Percentiles rank a stretch among this genome's conserved stretches.
Conservation (phyloP, 2,888 invertebrate genomes). For the Imbricaverruca yamaguchii region DNA sequence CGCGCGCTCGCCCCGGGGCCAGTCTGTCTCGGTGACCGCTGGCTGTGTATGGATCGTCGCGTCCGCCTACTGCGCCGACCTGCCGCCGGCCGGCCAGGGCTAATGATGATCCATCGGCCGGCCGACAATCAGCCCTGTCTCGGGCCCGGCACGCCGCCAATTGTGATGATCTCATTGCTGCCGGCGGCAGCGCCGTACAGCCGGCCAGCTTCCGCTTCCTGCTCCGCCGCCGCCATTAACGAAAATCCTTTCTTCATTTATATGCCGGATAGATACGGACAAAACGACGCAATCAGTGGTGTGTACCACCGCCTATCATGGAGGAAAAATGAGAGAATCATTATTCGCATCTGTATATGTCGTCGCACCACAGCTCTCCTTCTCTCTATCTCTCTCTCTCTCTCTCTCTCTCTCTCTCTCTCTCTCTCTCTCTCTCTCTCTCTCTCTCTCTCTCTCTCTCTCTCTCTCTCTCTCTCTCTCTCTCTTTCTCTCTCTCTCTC, state of each 20-base stretch:
- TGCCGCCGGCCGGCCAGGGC: background rate
- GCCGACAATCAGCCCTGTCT: background rate
- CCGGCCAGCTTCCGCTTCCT: constrained; percentile 9
- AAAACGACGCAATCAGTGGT: constrained; percentile 19
- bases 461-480: background rate
- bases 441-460: background rate
- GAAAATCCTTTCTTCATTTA: constrained; percentile 16
- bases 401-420: background rate
- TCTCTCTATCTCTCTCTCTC: background rate
- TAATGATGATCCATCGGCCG: constrained; percentile 16
- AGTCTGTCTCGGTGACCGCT: background rate
- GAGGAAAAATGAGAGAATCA: constrained; percentile 10
- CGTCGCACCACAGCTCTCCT: background rate
- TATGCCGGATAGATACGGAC: constrained; percentile 10
- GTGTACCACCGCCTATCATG: background rate
- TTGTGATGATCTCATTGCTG: constrained; percentile 18
- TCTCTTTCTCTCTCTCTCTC: background rate
- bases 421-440: background rate
- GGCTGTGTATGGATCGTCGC: background rate
- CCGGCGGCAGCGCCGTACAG: constrained; percentile 8
- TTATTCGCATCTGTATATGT: background rate
- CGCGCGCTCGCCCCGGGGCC: too few species aligned
- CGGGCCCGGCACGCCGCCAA: background rate
- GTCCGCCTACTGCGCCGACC: background rate
- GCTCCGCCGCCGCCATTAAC: constrained; percentile 12